phyloP scores from a whole-genome alignment of 2,797 vertebrate species.

The Anabas testudineus region DNA sequence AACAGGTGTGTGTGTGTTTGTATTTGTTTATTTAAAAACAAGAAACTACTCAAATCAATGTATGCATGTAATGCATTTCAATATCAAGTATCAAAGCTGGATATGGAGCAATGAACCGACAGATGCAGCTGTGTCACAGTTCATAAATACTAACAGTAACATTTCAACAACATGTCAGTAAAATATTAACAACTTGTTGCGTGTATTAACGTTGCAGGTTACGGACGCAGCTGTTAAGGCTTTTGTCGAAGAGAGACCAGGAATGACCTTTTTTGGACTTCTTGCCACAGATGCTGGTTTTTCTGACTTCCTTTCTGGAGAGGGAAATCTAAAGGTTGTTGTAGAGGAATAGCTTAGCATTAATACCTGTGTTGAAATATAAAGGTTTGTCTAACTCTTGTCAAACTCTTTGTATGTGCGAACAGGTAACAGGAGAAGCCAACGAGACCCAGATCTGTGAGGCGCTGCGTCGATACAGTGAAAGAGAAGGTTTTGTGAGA shows the following conservation, averaged over 20 bases:
- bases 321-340: constrained; percentile 93
- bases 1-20: constrained; percentile 83
- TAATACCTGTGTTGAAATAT: not conserved
- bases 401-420: constrained; percentile 24
- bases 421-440: constrained; percentile 96
- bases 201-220: constrained; percentile 75
- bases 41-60: too few relatives aligned
- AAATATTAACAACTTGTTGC: not conserved
- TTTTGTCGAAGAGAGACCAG: constrained; percentile 92
- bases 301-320: constrained; percentile 94
- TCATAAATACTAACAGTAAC: too few relatives aligned
- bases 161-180: too few relatives aligned
- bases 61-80: too few relatives aligned
- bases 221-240: constrained; percentile 92
- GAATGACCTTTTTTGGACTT: constrained; percentile 97
- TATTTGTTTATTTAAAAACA: not conserved
- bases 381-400: not conserved
- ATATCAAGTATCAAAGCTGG: too few relatives aligned
- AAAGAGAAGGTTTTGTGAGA: constrained; percentile 96
- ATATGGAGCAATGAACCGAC: too few relatives aligned
- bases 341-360: not conserved
- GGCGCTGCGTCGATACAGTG: constrained; percentile 95
- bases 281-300: constrained; percentile 97
- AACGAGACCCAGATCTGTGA: constrained; percentile 98
- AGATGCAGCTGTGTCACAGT: too few relatives aligned